These are phyloP conservation scores for Aspiorhynchus laticeps DNA, from an alignment of 2,113 vertebrate genomes.

Conservation along the genomic window DNA sequence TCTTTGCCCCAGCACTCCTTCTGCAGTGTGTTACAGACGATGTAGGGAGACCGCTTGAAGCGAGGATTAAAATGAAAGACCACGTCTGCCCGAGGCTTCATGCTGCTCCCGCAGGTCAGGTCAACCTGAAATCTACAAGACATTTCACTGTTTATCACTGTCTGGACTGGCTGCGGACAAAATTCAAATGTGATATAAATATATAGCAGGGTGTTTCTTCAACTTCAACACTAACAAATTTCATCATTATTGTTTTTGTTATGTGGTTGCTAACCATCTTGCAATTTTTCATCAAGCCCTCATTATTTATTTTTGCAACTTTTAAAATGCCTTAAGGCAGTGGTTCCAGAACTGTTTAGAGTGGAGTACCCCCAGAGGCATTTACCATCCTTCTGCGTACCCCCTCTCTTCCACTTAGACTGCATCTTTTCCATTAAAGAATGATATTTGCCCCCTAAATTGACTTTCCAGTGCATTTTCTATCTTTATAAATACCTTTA, in stretches of 20 bases:
- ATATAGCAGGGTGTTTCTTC: background rate
- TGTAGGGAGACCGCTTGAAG: conserved; percentile 71
- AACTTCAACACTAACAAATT: background rate
- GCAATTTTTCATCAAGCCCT: too few relatives aligned
- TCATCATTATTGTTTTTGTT: background rate
- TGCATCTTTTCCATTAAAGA: too few relatives aligned
- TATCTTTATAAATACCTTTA: too few relatives aligned
- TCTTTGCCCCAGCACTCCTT: conserved; percentile 86
- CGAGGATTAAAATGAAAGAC: conserved; percentile 94
- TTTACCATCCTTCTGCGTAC: too few relatives aligned
- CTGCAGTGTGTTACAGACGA: conserved; percentile 89
- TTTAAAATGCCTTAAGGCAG: background rate
- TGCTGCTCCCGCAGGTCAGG: conserved; percentile 85
- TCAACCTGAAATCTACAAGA: conserved; percentile 90
- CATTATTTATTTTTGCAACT: background rate
- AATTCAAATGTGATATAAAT: background rate
- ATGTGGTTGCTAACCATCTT: background rate
- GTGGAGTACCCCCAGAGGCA: too few relatives aligned
- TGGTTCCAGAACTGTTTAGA: too few relatives aligned
- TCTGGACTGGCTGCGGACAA: background rate
- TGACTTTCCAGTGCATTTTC: too few relatives aligned
- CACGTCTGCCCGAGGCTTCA: conserved; percentile 87
- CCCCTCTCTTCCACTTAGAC: too few relatives aligned
- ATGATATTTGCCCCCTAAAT: too few relatives aligned
- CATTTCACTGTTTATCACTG: background rate